These are phyloP conservation scores for Sterna hirundo DNA, from an alignment of 2,113 vertebrate species.

Conservation along the genomic window DNA sequence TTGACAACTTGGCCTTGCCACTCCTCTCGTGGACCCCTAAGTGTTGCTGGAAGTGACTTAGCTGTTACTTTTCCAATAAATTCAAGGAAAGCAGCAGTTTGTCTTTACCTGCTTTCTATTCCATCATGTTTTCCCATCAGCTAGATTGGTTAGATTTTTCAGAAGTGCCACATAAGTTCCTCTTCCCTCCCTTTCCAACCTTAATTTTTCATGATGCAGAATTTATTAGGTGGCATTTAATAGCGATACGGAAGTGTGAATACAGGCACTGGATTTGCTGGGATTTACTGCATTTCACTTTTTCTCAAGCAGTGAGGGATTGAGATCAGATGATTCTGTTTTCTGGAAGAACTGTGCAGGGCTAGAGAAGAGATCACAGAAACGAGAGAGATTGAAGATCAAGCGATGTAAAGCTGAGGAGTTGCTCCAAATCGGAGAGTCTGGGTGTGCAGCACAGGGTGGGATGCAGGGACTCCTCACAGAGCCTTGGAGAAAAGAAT, in stretches of 20 bases:
- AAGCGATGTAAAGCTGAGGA: neutral
- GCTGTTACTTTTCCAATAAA: constrained; percentile 1
- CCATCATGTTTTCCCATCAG: neutral
- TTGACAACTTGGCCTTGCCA: neutral
- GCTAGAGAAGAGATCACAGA: neutral
- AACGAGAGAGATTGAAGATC: neutral
- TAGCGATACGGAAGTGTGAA: neutral
- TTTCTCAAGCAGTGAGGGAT: neutral
- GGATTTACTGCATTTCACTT: neutral
- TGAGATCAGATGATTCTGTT: neutral
- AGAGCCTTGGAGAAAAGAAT: neutral
- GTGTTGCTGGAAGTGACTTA: neutral
- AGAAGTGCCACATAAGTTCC: neutral
- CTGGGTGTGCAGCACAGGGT: neutral
- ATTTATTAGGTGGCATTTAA: neutral
- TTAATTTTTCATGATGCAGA: neutral
- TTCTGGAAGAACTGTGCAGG: neutral
- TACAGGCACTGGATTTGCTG: neutral
- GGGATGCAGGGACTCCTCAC: neutral
- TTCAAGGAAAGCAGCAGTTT: neutral
- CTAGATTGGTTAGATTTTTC: neutral
- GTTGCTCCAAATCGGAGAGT: neutral
- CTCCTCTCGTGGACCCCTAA: neutral
- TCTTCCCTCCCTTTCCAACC: neutral
- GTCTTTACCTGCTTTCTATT: neutral